A percentile compares a stretch with the other conserved stretches of the same genome.
phyloP scores from a whole-genome alignment of 2,797 vertebrate species.

The Podarcis lilfordi region DNA sequence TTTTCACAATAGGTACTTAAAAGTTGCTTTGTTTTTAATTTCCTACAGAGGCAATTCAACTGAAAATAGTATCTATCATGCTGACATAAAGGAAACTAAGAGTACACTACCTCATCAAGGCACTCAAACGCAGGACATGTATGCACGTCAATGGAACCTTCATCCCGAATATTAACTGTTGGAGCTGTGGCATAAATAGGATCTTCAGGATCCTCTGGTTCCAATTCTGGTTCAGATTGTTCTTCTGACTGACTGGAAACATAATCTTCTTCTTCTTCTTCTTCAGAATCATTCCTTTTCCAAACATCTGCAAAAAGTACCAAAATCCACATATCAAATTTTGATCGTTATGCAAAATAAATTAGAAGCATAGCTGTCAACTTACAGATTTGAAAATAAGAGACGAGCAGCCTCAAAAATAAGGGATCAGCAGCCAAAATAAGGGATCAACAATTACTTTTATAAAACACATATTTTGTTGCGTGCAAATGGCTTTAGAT shows the following conservation, averaged over 20 bases:
- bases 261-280: slow-evolving; percentile 51
- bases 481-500: no score
- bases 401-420: no score
- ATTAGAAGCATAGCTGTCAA: background rate
- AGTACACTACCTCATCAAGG: slow-evolving; percentile 86
- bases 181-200: slow-evolving; percentile 73
- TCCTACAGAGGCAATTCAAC: background rate
- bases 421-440: no score
- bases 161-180: slow-evolving; percentile 71
- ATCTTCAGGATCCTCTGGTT: slow-evolving; percentile 46
- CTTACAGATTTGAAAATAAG: no score
- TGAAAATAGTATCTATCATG: background rate
- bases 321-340: slow-evolving; percentile 2
- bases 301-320: slow-evolving; percentile 57
- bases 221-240: slow-evolving; percentile 20
- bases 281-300: slow-evolving; percentile 75
- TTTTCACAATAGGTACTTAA: slow-evolving; percentile 1
- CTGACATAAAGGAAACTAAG: background rate
- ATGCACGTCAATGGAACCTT: slow-evolving; percentile 67
- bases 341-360: slow-evolving; percentile 6
- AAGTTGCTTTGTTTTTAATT: background rate
- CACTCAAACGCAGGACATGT: slow-evolving; percentile 80
- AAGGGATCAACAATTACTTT: no score
- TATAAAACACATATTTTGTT: no score
- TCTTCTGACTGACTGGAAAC: slow-evolving; percentile 59